Conservation (phyloP, 2,113 vertebrate genomes). For the Diphyllodes magnificus region DNA sequence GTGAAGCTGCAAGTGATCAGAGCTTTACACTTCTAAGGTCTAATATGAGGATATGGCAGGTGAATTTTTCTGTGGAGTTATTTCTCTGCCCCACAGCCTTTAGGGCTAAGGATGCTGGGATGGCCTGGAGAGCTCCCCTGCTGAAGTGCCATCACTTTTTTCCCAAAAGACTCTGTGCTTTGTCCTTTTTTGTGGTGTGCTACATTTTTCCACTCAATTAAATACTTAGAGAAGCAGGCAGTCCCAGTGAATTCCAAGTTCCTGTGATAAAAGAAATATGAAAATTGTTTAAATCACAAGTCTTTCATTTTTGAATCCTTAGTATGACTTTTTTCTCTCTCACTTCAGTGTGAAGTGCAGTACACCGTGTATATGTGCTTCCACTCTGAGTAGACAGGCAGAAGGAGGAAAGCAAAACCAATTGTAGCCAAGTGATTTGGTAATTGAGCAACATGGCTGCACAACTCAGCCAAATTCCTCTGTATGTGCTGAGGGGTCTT, state of each 20-base stretch:
- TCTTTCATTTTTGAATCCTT: background rate
- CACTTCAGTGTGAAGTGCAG: background rate
- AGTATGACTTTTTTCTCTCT: background rate
- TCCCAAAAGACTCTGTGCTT: background rate
- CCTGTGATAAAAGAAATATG: background rate
- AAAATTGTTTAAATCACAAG: background rate
- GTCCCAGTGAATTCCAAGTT: background rate
- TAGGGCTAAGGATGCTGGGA: background rate
- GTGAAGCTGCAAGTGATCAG: background rate
- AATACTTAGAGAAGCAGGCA: background rate
- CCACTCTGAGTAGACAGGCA: fast-evolving
- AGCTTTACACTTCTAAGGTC: background rate
- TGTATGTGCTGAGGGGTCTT: background rate
- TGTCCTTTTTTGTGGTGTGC: background rate
- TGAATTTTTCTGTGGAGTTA: background rate
- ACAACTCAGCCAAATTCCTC: background rate
- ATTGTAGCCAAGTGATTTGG: background rate
- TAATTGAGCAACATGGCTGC: background rate
- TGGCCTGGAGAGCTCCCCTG: background rate
- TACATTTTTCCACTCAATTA: background rate
- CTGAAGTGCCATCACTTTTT: background rate
- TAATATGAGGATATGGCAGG: background rate
- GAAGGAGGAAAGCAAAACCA: background rate
- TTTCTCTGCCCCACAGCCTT: background rate
- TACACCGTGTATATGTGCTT: fast-evolving